Percentiles rank a stretch among this genome's conserved stretches.
Conservation (phyloP, 2,888 invertebrate species). For the Tipula lateralis region DNA sequence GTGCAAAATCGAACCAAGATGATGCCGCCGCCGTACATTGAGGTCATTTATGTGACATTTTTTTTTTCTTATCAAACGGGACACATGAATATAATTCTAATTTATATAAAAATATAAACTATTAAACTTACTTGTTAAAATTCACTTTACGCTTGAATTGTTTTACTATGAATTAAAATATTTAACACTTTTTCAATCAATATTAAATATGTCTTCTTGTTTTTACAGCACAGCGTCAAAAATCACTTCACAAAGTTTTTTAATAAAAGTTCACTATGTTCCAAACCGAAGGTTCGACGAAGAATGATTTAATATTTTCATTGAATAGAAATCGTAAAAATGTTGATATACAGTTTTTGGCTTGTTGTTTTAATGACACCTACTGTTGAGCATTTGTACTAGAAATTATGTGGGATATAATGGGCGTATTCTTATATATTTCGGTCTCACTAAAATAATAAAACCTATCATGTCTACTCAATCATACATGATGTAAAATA, state of each 20-base stretch:
- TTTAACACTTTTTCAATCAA: not conserved
- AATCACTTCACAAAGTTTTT: not conserved
- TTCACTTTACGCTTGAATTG: not conserved
- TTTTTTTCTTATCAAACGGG: not conserved
- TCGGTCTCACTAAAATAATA: too few relatives aligned
- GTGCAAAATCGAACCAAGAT: conserved; percentile 7
- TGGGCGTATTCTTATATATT: too few relatives aligned
- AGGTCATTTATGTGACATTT: not conserved
- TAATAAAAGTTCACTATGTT: not conserved
- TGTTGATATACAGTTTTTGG: not conserved
- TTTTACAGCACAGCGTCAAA: not conserved
- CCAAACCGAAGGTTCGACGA: not conserved
- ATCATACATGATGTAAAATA: too few relatives aligned
- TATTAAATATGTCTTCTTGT: conserved; percentile 2
- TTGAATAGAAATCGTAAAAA: not conserved
- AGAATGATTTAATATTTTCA: not conserved
- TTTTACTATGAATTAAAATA: not conserved
- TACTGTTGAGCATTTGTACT: not conserved
- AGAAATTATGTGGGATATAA: not conserved
- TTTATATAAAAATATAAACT: not conserved
- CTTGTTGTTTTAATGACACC: not conserved
- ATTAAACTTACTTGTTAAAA: not conserved
- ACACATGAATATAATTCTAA: not conserved
- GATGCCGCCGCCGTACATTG: not conserved
- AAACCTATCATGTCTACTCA: too few relatives aligned